Evolutionary conservation across 2,888 invertebrate species (phyloP).

Genomic region (Tiliacea aurago): DNA sequence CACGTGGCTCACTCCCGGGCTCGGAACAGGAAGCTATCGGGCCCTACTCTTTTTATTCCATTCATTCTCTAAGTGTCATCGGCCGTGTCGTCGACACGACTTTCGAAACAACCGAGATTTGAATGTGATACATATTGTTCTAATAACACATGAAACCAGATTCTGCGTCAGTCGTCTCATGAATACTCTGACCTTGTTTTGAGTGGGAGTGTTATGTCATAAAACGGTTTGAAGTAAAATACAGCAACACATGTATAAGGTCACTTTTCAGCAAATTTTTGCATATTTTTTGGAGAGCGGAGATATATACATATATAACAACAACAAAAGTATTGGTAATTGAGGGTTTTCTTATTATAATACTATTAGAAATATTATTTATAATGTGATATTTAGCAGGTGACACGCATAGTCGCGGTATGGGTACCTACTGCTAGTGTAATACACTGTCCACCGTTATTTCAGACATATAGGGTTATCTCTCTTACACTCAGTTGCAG

Average conservation of each 20-base stretch:
- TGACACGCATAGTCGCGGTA: neutral
- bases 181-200: constrained; percentile 63
- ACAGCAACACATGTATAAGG: constrained; percentile 26
- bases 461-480: constrained; percentile 15
- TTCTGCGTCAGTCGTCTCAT: constrained; percentile 60
- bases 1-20: constrained; percentile 72
- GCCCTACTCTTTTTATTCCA: constrained; percentile 78
- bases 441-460: constrained; percentile 40
- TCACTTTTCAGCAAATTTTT: constrained; percentile 17
- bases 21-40: constrained; percentile 81
- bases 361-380: constrained; percentile 9
- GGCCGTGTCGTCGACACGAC: constrained; percentile 69
- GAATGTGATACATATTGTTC: constrained; percentile 67
- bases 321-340: neutral
- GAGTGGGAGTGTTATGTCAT: constrained; percentile 60
- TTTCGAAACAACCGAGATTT: constrained; percentile 64
- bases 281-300: neutral
- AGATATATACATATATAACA: neutral
- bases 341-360: neutral
- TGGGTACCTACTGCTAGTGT: constrained; percentile 6
- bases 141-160: constrained; percentile 62
- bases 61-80: constrained; percentile 78
- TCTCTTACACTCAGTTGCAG: too few relatives aligned
- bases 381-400: constrained; percentile 4
- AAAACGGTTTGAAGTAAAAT: constrained; percentile 51